phyloP scores from a whole-genome alignment of 2,888 invertebrate genomes.

The Paralinhomoeus sp. region DNA sequence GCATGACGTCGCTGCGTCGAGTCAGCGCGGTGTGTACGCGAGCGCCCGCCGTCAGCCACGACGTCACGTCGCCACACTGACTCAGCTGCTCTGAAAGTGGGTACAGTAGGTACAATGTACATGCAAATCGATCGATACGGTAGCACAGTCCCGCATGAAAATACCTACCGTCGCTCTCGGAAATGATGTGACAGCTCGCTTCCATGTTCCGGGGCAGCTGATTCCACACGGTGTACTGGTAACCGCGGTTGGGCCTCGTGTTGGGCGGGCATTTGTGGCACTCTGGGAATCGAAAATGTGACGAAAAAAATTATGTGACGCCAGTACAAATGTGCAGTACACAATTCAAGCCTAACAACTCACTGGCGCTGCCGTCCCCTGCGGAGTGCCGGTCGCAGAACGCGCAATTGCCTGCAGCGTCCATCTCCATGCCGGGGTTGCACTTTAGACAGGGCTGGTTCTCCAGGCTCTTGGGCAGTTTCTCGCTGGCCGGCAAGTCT shows the following conservation, averaged over 20 bases:
- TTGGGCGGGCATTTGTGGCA: conserved; percentile 30
- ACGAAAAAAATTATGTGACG: too few relatives aligned
- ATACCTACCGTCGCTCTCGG: conserved; percentile 11
- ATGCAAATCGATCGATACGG: too few relatives aligned
- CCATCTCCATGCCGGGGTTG: conserved; percentile 34
- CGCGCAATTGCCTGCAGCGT: conserved; percentile 28
- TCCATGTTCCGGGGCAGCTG: conserved; percentile 30
- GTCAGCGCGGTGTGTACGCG: conserved; percentile 33
- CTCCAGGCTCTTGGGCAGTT: conserved; percentile 24
- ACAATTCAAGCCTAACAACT: neutral
- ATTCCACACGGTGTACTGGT: conserved; percentile 32
- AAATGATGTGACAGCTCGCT: conserved; percentile 29
- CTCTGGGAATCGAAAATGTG: conserved; percentile 6
- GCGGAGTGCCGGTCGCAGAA: conserved; percentile 33
- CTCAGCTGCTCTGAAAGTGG: neutral
- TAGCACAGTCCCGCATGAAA: too few relatives aligned
- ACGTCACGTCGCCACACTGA: conserved; percentile 26
- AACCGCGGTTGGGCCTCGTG: conserved; percentile 35
- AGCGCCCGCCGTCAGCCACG: conserved; percentile 34
- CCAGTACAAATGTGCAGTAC: too few relatives aligned
- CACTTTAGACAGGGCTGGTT: conserved; percentile 32
- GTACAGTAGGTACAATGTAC: too few relatives aligned
- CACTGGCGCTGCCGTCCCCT: conserved; percentile 24
- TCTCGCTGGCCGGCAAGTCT: conserved; percentile 25
- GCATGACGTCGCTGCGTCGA: conserved; percentile 31